Evolutionary conservation across 1,140 invertebrate genomes (phyloP), one percentile per base, ranked within the genome.

Genomic region (Apis laboriosa): DNA sequence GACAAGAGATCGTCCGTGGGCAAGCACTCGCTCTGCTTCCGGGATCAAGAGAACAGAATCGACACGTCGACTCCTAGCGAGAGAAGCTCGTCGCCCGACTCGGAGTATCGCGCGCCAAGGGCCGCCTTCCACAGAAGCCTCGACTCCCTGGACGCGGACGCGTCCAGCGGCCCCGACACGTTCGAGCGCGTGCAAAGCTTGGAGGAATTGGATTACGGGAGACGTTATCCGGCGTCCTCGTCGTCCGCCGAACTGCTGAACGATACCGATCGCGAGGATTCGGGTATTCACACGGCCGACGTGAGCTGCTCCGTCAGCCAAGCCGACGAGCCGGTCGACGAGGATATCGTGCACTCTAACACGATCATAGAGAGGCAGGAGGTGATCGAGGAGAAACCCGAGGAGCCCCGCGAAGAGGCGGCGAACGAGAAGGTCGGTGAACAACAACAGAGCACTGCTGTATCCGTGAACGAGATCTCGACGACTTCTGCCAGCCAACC

Each of bases 251-350:
- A 95, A 80, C 88, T 95, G 28, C 86, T 95, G 19, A 94, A 94
- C 56, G 96, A 97, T 76, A 96, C 96, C 15, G 96, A 97, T 92
- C 95, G 96, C 19, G 97, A 97, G 91, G 97, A 97, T 87, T 97
- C 97, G 77, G 97, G 97, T 8, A 97, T 97, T 75, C 97, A 97
- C 86, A 97, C 96, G 51, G 96, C 96, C 3, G 96, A 97, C 90
- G 97, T 97, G 34, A 97, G 96, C 24, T 97, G 96, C 88, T 96
- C 96, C 49, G 96, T 97, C 9, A 96, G 96, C 90, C 96, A 97
- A 92, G 95, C 96, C 13, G 96, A 96, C 85, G 96, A 97, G 87
- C 95, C 96, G 9, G 95, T 93, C 24, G 93, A 94, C 43, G 93
- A 94, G 67, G 92, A 93, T 1, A 81, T 90, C 34, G 76, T 91